Evolutionary conservation across 2,797 vertebrate genomes (phyloP).

Genomic region (Molossus molossus): DNA sequence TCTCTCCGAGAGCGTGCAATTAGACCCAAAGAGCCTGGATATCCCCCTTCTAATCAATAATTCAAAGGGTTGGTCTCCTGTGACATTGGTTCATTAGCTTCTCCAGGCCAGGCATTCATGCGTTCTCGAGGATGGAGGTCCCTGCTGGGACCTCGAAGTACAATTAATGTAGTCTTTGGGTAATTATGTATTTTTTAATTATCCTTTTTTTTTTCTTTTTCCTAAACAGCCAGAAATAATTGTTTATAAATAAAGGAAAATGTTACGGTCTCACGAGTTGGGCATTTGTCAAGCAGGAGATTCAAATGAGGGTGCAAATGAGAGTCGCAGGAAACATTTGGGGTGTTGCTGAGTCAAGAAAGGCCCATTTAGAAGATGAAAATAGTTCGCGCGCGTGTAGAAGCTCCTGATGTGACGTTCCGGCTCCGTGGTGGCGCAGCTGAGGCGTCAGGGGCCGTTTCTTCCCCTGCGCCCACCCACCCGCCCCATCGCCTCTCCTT

Average conservation of each 20-base stretch:
- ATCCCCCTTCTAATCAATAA: constrained; percentile 87
- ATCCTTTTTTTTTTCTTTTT: constrained; percentile 56
- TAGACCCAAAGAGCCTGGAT: constrained; percentile 84
- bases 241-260: constrained; percentile 86
- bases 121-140: constrained; percentile 80
- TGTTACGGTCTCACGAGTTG: constrained; percentile 48
- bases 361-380: constrained; percentile 80
- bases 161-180: constrained; percentile 82
- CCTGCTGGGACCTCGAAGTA: constrained; percentile 82
- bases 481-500: constrained; percentile 66
- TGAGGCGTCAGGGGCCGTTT: constrained; percentile 65
- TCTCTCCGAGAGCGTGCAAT: constrained; percentile 76
- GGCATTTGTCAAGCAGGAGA: constrained; percentile 74
- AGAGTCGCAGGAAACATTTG: constrained; percentile 65
- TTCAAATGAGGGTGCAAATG: constrained; percentile 17
- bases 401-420: constrained; percentile 82
- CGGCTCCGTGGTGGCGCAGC: constrained; percentile 70
- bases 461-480: too few species aligned
- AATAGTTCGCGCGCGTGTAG: constrained; percentile 79
- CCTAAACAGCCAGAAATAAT: constrained; percentile 78
- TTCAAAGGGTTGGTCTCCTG: constrained; percentile 83
- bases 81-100: constrained; percentile 86
- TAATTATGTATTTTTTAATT: constrained; percentile 82
- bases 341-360: constrained; percentile 72
- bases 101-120: constrained; percentile 82